phyloP scores from a whole-genome alignment of 2,113 vertebrate genomes.

The Alethe castanea region DNA sequence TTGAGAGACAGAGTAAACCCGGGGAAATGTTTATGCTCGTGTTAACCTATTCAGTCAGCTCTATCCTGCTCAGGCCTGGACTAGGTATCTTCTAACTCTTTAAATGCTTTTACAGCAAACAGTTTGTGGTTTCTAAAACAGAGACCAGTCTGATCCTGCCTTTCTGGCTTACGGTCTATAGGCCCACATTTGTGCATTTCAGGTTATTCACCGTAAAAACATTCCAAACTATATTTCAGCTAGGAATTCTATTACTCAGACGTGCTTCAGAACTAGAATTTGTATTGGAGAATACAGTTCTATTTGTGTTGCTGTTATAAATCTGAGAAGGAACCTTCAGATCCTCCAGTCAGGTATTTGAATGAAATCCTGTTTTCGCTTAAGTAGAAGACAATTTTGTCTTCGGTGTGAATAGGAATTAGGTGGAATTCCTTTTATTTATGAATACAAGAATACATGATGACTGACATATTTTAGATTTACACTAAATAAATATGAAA shows the following conservation, averaged over 20 bases:
- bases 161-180: background rate
- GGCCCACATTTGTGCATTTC: background rate
- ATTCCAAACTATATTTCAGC: constrained; percentile 38
- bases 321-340: background rate
- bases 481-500: background rate
- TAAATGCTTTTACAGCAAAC: constrained; percentile 44
- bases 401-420: background rate
- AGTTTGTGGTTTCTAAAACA: constrained; percentile 1
- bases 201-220: background rate
- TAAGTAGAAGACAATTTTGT: background rate
- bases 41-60: constrained; percentile 55
- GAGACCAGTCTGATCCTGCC: background rate
- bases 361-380: background rate
- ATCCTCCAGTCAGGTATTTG: background rate
- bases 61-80: constrained; percentile 21
- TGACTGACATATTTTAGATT: background rate
- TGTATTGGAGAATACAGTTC: background rate
- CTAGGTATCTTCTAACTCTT: constrained; percentile 30
- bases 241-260: background rate
- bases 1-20: constrained; percentile 37
- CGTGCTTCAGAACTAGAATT: constrained; percentile 2
- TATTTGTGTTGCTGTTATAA: background rate
- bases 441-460: background rate
- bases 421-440: background rate
- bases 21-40: background rate